phyloP scores from a whole-genome alignment of 1,140 invertebrate species.

The Drosophila tropicalis region DNA sequence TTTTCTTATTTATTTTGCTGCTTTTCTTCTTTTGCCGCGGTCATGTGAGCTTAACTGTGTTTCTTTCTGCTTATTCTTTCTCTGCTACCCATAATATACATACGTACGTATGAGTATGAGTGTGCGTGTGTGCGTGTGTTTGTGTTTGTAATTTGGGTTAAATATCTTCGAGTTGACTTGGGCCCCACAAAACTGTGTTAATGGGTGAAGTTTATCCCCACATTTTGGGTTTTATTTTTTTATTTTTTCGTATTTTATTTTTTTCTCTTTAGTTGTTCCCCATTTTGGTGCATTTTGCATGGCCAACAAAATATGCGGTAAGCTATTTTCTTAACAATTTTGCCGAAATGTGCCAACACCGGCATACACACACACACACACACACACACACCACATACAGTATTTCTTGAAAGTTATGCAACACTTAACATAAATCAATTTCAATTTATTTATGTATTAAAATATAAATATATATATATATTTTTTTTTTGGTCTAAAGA shows the following conservation, averaged over 20 bases:
- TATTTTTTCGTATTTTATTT: not conserved
- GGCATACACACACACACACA: conserved; percentile 9
- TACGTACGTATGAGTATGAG: not conserved
- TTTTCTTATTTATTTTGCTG: conserved; percentile 18
- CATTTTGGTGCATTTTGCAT: conserved; percentile 32
- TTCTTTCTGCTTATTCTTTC: conserved; percentile 27
- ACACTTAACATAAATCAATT: conserved; percentile 52
- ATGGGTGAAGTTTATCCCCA: conserved; percentile 70
- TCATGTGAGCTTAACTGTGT: conserved; percentile 31
- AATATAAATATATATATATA: conserved; percentile 10
- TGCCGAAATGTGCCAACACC: not conserved
- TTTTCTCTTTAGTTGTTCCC: not conserved
- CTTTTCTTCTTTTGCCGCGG: conserved; percentile 28
- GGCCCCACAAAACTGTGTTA: conserved; percentile 67
- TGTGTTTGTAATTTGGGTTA: conserved; percentile 62
- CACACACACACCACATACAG: conserved; percentile 30
- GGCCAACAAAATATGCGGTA: conserved; percentile 2
- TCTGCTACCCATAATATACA: conserved; percentile 6
- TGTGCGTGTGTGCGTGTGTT: conserved; percentile 28
- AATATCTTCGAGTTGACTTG: conserved; percentile 48
- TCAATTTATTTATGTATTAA: conserved; percentile 52
- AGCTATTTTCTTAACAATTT: not conserved
- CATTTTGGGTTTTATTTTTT: not conserved
- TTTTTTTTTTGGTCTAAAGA: conserved; percentile 19
- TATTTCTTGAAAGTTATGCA: conserved; percentile 49